Evolutionary conservation across 37 sponge, comb jelly and placozoan species (phyloP).

Genomic region (Mnemiopsis leidyi): DNA sequence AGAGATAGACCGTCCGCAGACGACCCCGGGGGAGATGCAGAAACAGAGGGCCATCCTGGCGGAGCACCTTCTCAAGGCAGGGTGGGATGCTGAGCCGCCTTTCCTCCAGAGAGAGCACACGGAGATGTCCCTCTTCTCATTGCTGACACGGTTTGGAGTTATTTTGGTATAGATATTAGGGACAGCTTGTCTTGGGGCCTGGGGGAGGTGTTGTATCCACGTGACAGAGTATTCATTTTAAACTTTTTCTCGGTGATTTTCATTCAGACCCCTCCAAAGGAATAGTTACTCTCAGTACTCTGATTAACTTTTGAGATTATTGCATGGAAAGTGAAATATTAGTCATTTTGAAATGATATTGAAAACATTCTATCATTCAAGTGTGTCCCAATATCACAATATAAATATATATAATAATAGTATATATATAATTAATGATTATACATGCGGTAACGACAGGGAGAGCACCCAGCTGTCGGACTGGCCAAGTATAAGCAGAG

Average conservation of each 20-base stretch:
- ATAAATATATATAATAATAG: no score
- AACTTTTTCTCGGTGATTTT: no score
- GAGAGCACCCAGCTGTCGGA: constrained; percentile 46
- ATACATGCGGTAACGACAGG: no score
- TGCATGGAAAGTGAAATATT: no score
- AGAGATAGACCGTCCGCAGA: constrained; percentile 51
- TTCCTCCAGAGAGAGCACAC: constrained; percentile 25
- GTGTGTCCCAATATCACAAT: no score
- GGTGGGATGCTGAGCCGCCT: constrained; percentile 38
- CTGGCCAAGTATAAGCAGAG: neutral
- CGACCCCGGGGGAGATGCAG: constrained; percentile 41
- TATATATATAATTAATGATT: no score
- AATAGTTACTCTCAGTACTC: no score
- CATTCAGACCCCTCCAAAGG: no score
- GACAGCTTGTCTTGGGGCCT: neutral
- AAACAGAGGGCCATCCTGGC: constrained; percentile 40
- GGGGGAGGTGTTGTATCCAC: neutral
- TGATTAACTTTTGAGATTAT: no score
- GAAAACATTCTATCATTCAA: no score
- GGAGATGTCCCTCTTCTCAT: constrained; percentile 21
- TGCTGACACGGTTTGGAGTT: constrained; percentile 9
- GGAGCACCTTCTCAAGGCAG: constrained; percentile 58
- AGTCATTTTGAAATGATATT: no score
- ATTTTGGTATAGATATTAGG: neutral
- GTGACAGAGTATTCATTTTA: neutral